phyloP scores from a whole-genome alignment of 2,888 invertebrate species.

The Spodoptera littoralis region DNA sequence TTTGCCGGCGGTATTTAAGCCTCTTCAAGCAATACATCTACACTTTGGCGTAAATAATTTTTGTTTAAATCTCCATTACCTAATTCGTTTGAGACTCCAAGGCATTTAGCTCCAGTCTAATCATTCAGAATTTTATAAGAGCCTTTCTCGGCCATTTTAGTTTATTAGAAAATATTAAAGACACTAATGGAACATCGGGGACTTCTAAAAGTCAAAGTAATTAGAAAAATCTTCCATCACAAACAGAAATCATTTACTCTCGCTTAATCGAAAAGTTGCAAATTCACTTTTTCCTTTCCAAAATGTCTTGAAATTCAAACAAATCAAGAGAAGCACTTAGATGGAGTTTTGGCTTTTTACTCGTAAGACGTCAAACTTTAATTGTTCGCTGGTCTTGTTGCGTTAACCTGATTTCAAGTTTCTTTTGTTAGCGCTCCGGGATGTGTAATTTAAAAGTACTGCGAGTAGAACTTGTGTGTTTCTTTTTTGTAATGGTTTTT shows the following conservation, averaged over 20 bases:
- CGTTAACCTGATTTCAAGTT: constrained; percentile 67
- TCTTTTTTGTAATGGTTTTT: constrained; percentile 6
- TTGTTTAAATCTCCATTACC: no score
- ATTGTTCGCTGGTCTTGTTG: constrained; percentile 75
- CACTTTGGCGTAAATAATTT: no score
- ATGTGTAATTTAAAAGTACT: constrained; percentile 56
- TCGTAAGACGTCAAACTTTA: constrained; percentile 74
- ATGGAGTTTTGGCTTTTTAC: constrained; percentile 62
- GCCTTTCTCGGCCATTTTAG: no score
- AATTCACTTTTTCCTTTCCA: constrained; percentile 54
- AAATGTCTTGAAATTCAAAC: constrained; percentile 77
- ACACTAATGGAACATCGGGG: not conserved
- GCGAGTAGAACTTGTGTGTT: constrained; percentile 24
- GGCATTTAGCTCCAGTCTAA: no score
- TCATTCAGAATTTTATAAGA: no score
- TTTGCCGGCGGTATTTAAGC: no score
- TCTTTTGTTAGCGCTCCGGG: constrained; percentile 56
- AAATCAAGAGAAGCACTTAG: constrained; percentile 80
- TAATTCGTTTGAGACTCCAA: no score
- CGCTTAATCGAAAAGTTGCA: constrained; percentile 42
- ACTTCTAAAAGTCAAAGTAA: constrained; percentile 15
- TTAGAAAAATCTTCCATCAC: constrained; percentile 23
- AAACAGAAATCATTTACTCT: constrained; percentile 33
- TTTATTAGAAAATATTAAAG: no score
- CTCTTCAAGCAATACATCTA: no score